These are phyloP conservation scores for Hydractinia echinata DNA, from an alignment of 30 jellyfish, hydroid and myxozoan genomes.

Conservation along the genomic window DNA sequence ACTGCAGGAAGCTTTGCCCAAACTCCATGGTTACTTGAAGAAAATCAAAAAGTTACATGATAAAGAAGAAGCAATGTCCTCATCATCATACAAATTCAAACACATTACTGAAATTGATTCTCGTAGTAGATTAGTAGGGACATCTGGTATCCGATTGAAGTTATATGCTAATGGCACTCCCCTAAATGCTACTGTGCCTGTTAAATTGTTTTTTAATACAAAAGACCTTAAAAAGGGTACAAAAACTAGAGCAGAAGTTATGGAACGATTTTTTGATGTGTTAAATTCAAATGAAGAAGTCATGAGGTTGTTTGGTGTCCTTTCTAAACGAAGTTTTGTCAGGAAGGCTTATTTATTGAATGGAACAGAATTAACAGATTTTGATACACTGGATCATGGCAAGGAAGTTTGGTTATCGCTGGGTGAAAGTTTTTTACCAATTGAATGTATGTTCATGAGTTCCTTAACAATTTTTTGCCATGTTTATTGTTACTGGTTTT, in stretches of 20 bases:
- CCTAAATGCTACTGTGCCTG: slow-evolving; percentile 14
- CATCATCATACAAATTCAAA: slow-evolving; percentile 49
- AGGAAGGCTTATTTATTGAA: slow-evolving; percentile 52
- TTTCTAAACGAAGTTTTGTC: slow-evolving; percentile 39
- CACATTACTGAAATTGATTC: slow-evolving; percentile 56
- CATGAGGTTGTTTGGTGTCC: slow-evolving; percentile 39
- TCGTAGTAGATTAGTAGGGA: slow-evolving; percentile 55
- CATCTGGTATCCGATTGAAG: slow-evolving; percentile 47
- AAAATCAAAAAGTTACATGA: slow-evolving; percentile 24
- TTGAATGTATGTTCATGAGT: slow-evolving; percentile 50
- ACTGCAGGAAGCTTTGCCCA: slow-evolving; percentile 33
- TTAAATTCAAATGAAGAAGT: slow-evolving; percentile 43
- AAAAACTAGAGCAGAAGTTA: slow-evolving; percentile 33
- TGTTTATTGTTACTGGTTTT: neutral
- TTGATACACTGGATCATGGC: slow-evolving; percentile 28
- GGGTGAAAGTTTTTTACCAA: slow-evolving; percentile 80
- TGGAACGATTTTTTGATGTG: slow-evolving; percentile 51
- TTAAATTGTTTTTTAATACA: slow-evolving; percentile 40
- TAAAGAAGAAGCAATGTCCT: slow-evolving; percentile 37
- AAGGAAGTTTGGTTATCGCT: slow-evolving; percentile 68
- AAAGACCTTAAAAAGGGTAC: slow-evolving; percentile 55
- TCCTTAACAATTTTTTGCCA: neutral
- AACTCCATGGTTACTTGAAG: slow-evolving; percentile 33
- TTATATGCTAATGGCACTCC: slow-evolving; percentile 54
- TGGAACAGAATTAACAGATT: slow-evolving; percentile 57